A percentile compares a stretch with the other conserved stretches of the same genome.
phyloP scores from a whole-genome alignment of 2,888 invertebrate genomes.

The Ischnura elegans region DNA sequence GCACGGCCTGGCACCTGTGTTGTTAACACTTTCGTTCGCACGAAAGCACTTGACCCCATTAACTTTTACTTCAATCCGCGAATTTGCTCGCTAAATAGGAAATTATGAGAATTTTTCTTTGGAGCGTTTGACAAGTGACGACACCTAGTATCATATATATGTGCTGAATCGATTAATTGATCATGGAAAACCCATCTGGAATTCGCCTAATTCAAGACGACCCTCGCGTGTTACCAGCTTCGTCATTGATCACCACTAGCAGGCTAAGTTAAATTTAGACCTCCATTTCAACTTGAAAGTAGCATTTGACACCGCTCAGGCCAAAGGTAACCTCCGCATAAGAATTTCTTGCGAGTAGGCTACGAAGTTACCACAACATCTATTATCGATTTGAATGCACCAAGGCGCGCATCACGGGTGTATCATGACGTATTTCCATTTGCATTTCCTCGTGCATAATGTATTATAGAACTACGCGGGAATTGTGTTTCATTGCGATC shows the following conservation, averaged over 20 bases:
- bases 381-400: too few relatives aligned
- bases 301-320: background rate
- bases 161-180: background rate
- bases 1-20: conserved; percentile 59
- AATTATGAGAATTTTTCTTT: background rate
- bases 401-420: too few relatives aligned
- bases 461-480: too few relatives aligned
- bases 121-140: background rate
- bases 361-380: too few relatives aligned
- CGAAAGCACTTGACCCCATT: conserved; percentile 56
- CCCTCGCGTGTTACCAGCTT: conserved; percentile 10
- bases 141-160: too few relatives aligned
- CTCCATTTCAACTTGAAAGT: conserved; percentile 10
- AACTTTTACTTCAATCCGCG: conserved; percentile 27
- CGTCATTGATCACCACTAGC: conserved; percentile 52
- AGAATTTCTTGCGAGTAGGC: too few relatives aligned
- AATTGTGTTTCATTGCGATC: too few relatives aligned
- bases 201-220: background rate
- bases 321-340: background rate
- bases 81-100: background rate
- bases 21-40: conserved; percentile 41
- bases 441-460: too few relatives aligned
- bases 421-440: too few relatives aligned
- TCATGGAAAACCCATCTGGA: background rate
- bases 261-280: conserved; percentile 52